phyloP scores from a whole-genome alignment of 2,888 invertebrate species.

The Sussaba pulchella region DNA sequence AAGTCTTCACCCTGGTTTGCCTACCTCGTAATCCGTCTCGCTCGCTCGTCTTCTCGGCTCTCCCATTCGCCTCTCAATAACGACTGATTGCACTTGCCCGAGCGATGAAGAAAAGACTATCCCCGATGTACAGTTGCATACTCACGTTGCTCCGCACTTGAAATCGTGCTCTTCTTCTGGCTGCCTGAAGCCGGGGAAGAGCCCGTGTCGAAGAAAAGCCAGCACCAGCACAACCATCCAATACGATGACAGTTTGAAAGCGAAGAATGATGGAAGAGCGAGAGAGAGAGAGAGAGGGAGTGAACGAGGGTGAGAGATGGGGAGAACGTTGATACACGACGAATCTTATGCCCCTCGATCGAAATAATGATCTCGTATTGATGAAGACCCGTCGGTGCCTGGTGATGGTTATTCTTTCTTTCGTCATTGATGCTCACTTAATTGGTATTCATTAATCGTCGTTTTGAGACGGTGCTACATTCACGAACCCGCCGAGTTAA shows the following conservation, averaged over 20 bases:
- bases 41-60: slow-evolving; percentile 37
- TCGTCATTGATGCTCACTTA: slow-evolving; percentile 24
- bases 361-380: slow-evolving; percentile 59
- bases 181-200: slow-evolving; percentile 14
- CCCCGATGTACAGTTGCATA: slow-evolving; percentile 46
- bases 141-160: slow-evolving; percentile 36
- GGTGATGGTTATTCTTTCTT: slow-evolving; percentile 3
- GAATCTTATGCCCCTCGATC: slow-evolving; percentile 48
- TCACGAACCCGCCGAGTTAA: too few relatives aligned
- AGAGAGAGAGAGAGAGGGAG: neutral
- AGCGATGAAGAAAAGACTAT: slow-evolving; percentile 68
- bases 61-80: slow-evolving; percentile 69
- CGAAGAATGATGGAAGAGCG: neutral
- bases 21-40: slow-evolving; percentile 15
- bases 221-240: slow-evolving; percentile 1
- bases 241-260: slow-evolving; percentile 1
- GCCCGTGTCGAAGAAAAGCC: slow-evolving; percentile 38
- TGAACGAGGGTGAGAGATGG: slow-evolving; percentile 20
- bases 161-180: slow-evolving; percentile 69
- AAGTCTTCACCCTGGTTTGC: slow-evolving; percentile 3
- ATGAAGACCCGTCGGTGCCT: neutral
- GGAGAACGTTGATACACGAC: slow-evolving; percentile 22
- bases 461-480: neutral
- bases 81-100: slow-evolving; percentile 72
- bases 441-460: slow-evolving; percentile 52